phyloP scores from a whole-genome alignment of 2,888 invertebrate species.

The Polymixis flavicincta region DNA sequence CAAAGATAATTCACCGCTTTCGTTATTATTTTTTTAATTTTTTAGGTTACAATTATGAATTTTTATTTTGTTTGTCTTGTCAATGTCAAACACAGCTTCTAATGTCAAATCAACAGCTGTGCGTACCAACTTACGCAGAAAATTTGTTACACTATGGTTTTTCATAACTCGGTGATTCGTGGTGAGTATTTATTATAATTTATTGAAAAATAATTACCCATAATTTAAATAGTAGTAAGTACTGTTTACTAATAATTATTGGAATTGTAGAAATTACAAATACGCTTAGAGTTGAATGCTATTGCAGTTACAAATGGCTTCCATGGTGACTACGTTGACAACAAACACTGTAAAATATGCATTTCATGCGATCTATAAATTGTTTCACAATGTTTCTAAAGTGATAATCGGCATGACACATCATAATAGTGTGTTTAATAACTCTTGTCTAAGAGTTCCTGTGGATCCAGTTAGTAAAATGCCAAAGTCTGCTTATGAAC shows the following conservation, averaged over 20 bases:
- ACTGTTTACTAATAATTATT: neutral
- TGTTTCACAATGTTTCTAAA: constrained; percentile 38
- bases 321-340: constrained; percentile 60
- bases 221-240: neutral
- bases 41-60: constrained; percentile 33
- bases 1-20: neutral
- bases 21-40: neutral
- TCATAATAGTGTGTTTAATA: constrained; percentile 92
- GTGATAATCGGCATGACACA: constrained; percentile 82
- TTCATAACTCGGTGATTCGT: neutral
- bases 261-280: too few relatives aligned
- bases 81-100: constrained; percentile 18
- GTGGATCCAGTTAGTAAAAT: constrained; percentile 93
- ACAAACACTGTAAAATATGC: constrained; percentile 48
- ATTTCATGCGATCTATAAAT: neutral
- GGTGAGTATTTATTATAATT: neutral
- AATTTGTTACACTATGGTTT: neutral
- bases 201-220: neutral
- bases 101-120: constrained; percentile 6
- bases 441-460: constrained; percentile 93
- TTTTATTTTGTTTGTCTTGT: constrained; percentile 34
- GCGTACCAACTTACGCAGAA: constrained; percentile 12
- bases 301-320: constrained; percentile 12
- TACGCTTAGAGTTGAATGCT: neutral
- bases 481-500: constrained; percentile 93